Conservation (phyloP, 2,888 invertebrate species). For the Melangyna quadrimaculata region DNA sequence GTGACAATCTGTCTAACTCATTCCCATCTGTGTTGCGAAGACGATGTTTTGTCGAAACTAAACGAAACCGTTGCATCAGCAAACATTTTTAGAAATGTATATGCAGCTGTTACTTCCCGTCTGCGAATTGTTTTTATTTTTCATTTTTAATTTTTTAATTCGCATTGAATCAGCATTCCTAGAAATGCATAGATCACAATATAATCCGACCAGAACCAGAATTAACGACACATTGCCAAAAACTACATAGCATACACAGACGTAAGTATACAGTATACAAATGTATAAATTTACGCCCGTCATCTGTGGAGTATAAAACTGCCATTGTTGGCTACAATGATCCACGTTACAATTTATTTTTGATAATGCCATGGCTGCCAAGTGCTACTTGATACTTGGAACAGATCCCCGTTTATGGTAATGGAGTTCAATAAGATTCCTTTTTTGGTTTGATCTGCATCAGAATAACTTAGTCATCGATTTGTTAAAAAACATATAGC, state of each 20-base stretch:
- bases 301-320: neutral
- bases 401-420: conserved; percentile 40
- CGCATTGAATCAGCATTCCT: conserved; percentile 43
- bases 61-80: neutral
- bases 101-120: conserved; percentile 45
- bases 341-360: conserved; percentile 47
- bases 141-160: neutral
- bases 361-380: conserved; percentile 62
- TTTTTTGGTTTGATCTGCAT: conserved; percentile 44
- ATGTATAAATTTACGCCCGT: neutral
- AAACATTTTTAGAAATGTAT: neutral
- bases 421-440: conserved; percentile 49
- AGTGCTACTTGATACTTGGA: conserved; percentile 48
- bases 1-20: conserved; percentile 32
- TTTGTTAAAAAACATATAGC: neutral
- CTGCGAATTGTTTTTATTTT: conserved; percentile 1
- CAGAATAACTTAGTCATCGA: conserved; percentile 53
- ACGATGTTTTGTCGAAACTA: neutral
- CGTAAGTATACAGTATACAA: neutral
- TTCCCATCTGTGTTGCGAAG: neutral
- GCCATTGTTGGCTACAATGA: conserved; percentile 14
- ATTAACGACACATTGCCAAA: conserved; percentile 44
- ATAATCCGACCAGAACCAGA: conserved; percentile 20
- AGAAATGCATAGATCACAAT: conserved; percentile 51
- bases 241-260: neutral